Percentiles rank a stretch among this genome's conserved stretches.
Evolutionary conservation across 1,140 invertebrate species (phyloP).

Genomic region (Pollicipes pollicipes): DNA sequence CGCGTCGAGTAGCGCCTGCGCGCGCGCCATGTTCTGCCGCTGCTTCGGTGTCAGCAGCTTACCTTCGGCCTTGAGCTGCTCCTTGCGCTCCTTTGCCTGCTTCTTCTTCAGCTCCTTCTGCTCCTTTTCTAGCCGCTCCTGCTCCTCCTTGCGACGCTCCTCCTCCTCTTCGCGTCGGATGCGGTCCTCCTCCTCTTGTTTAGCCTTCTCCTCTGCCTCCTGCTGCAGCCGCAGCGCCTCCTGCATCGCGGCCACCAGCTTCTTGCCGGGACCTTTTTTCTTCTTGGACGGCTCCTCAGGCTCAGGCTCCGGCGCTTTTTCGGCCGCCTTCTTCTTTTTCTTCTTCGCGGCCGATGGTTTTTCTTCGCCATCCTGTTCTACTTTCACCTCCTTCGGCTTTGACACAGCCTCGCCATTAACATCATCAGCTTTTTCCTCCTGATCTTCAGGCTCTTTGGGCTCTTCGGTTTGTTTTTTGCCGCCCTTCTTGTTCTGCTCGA

Average conservation of each 20-base stretch:
- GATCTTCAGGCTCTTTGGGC: background rate
- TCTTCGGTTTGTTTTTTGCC: constrained; percentile 17
- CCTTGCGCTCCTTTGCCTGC: constrained; percentile 85
- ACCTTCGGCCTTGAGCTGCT: constrained; percentile 82
- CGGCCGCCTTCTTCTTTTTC: constrained; percentile 22
- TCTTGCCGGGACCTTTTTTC: constrained; percentile 41
- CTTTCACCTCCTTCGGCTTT: constrained; percentile 12
- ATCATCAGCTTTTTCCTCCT: constrained; percentile 14
- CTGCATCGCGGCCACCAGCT: constrained; percentile 70
- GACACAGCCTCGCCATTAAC: constrained; percentile 19
- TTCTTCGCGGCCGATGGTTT: constrained; percentile 11
- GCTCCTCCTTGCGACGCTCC: constrained; percentile 68
- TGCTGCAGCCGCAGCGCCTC: constrained; percentile 68
- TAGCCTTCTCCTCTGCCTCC: constrained; percentile 66
- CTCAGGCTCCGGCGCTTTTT: constrained; percentile 26
- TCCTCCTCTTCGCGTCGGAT: constrained; percentile 46
- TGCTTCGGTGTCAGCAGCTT: constrained; percentile 84
- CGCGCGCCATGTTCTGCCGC: constrained; percentile 66
- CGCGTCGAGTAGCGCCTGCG: constrained; percentile 68
- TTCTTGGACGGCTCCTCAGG: constrained; percentile 22
- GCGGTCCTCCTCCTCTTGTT: constrained; percentile 58
- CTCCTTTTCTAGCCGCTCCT: constrained; percentile 59
- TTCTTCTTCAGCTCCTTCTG: constrained; percentile 77
- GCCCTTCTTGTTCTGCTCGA: constrained; percentile 22
- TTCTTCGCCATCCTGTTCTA: constrained; percentile 20